Base-by-base conservation (phyloP, 2,113 vertebrate genomes). In the Albula glossodonta region DNA sequence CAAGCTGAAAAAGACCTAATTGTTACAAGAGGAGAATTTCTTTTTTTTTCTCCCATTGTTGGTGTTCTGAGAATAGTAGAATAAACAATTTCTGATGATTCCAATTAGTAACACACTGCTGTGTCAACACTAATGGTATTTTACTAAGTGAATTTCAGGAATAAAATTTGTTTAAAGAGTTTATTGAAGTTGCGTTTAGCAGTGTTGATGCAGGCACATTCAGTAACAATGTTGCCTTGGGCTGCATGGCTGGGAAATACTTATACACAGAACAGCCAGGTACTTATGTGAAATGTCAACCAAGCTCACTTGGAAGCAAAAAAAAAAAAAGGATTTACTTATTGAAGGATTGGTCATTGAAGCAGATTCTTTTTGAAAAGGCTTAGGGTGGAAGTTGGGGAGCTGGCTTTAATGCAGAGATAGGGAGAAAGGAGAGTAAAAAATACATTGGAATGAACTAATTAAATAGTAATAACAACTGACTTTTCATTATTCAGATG, bases 1-100 rank as follows among this genome's bases (percentile, higher is more conserved):
- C 79, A 41, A 53, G n/a, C 52, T 85, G 84, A 31, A 50, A 41
- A 48, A 41, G 51, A 8, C 22, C 41, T 57, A 51, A 52, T 81
- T 51, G 12, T 70, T 13, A 25, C 50, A 52, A 78, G 74, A 98
- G 98, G 97, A 97, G 97, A 96, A 96, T 93, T 94, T 97, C 96
- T 97, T 97, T 97, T 74, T 31, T 74, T 4, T 17, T 22, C n/a
- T 31, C 9, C 10, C 63, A 81, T 51, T 51, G 60, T 66, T 12
- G 48, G 12, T 41, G 22, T 86, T 56, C 50, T 25, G 31, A 87
- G 51, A 82, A 51, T 50, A 52, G 87, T 13, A 82, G 79, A 87
- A 81, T 78, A 85, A 87, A 87, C 63, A 53, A 51, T 85, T 85
- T 85, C 12, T 78, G 79, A 84, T 78, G 66, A 50, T 50, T 79